phyloP scores from a whole-genome alignment of 1,140 invertebrate species.

The Archegozetes longisetosus region DNA sequence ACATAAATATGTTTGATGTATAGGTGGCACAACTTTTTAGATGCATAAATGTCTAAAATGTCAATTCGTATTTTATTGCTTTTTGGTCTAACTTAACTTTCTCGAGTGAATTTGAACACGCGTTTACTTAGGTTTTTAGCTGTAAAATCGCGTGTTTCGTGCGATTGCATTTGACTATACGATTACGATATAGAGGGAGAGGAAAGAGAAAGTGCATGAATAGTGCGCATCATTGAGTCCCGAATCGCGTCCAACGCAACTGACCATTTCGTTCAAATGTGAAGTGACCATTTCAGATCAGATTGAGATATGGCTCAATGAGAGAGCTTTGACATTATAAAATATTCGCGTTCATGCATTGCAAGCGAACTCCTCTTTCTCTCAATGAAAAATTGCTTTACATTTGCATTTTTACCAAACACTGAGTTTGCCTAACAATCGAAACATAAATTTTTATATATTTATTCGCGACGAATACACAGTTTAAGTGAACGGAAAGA shows the following conservation, averaged over 20 bases:
- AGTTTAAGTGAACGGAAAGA: too few relatives aligned
- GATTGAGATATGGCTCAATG: too few relatives aligned
- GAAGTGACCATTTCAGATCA: too few relatives aligned
- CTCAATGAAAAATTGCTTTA: not conserved
- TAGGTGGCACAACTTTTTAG: too few relatives aligned
- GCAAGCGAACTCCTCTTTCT: not conserved
- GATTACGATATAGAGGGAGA: not conserved
- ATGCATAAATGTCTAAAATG: too few relatives aligned
- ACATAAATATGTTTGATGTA: too few relatives aligned
- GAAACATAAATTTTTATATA: too few relatives aligned
- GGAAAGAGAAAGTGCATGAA: not conserved
- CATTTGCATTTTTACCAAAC: not conserved
- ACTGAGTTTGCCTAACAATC: too few relatives aligned
- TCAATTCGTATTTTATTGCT: not conserved
- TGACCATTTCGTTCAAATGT: not conserved
- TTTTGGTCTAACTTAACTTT: not conserved
- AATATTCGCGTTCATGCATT: not conserved
- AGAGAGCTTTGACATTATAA: too few relatives aligned
- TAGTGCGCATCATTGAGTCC: too few relatives aligned
- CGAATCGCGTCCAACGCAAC: too few relatives aligned
- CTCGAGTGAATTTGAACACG: not conserved
- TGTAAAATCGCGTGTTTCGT: not conserved
- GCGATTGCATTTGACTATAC: not conserved
- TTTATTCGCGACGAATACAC: too few relatives aligned
- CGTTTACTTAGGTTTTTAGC: not conserved